Evolutionary conservation across 2,797 vertebrate genomes (phyloP).

Genomic region (Dromococcyx pavoninus): DNA sequence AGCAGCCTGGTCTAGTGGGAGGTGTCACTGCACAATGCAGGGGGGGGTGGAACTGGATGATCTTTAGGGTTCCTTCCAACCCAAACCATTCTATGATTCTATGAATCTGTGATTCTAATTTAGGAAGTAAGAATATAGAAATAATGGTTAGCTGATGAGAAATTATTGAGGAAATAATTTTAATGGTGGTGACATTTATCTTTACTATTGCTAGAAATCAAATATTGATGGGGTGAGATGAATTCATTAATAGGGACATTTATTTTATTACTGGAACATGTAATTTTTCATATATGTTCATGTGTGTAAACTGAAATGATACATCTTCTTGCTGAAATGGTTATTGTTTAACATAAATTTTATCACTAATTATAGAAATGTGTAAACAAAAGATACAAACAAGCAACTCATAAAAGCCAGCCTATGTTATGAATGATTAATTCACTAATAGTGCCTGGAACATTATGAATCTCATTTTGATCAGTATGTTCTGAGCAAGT

Average conservation of each 20-base stretch:
- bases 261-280: neutral
- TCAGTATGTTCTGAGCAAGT: neutral
- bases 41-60: too few relatives aligned
- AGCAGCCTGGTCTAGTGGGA: too few relatives aligned
- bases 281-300: conserved; percentile 10
- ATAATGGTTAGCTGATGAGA: neutral
- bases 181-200: conserved; percentile 20
- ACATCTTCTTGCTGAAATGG: neutral
- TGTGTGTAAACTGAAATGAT: neutral
- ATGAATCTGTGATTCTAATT: too few relatives aligned
- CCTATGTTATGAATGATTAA: neutral
- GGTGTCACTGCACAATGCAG: too few relatives aligned
- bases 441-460: neutral
- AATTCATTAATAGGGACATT: conserved; percentile 18
- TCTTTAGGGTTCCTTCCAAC: too few relatives aligned
- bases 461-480: neutral
- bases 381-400: neutral
- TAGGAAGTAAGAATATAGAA: neutral
- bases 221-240: conserved; percentile 28
- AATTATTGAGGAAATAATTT: neutral
- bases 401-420: neutral
- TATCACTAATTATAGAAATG: neutral
- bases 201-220: conserved; percentile 6
- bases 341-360: conserved; percentile 9
- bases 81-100: too few relatives aligned